Evolutionary conservation across 2,797 vertebrate species (phyloP).

Genomic region (Ctenochaetus hawaiiensis): DNA sequence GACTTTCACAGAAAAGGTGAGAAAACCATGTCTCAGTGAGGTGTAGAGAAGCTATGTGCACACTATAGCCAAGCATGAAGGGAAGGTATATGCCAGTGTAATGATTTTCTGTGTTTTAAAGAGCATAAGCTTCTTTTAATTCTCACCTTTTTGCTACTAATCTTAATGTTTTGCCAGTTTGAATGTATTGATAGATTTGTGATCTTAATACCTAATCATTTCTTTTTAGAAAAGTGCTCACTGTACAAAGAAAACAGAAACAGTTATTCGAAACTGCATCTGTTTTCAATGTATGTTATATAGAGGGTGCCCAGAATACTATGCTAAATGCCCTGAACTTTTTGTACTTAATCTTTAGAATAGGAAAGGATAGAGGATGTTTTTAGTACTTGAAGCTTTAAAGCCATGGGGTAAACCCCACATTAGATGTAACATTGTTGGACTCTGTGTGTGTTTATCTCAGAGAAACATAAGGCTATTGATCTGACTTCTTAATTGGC

Average conservation of each 20-base stretch:
- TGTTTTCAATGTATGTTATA: too few relatives aligned
- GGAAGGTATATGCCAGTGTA: not conserved
- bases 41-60: not conserved
- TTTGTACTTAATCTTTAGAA: not conserved
- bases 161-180: not conserved
- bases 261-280: too few relatives aligned
- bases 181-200: not conserved
- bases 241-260: too few relatives aligned
- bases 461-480: not conserved
- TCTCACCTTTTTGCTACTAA: not conserved
- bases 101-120: not conserved
- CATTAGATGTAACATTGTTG: not conserved
- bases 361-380: not conserved
- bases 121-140: not conserved
- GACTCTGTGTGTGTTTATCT: constrained; percentile 1
- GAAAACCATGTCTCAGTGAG: constrained; percentile 12
- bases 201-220: too few relatives aligned
- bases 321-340: too few relatives aligned
- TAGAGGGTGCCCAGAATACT: not conserved
- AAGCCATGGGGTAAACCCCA: not conserved
- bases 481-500: constrained; percentile 16
- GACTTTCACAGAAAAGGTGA: constrained; percentile 34
- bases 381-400: not conserved
- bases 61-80: not conserved
- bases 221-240: too few relatives aligned